Evolutionary conservation across 2,797 vertebrate species (phyloP).

Genomic region (Pipistrellus kuhlii): DNA sequence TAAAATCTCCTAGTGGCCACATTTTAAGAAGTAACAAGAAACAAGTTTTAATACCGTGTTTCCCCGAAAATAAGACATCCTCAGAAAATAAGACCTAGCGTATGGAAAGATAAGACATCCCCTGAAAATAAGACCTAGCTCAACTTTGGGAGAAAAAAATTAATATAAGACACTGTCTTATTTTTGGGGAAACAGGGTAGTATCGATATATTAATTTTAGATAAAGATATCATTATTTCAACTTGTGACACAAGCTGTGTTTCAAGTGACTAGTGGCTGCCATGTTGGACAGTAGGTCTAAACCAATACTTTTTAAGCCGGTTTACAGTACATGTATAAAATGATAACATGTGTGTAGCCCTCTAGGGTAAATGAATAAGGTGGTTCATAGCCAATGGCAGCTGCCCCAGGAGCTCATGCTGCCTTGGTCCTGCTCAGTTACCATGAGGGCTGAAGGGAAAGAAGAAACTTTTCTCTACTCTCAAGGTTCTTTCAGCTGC

Average conservation of each 20-base stretch:
- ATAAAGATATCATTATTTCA: neutral
- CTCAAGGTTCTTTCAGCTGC: neutral
- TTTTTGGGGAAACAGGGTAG: no score
- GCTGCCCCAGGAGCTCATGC: neutral
- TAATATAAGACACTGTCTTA: no score
- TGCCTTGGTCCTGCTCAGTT: neutral
- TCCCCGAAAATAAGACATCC: no score
- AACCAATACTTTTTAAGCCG: neutral
- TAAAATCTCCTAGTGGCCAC: neutral
- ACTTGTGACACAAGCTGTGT: neutral
- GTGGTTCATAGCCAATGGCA: neutral
- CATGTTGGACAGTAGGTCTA: neutral
- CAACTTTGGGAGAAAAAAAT: no score
- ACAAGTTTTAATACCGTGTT: neutral
- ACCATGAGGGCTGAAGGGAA: neutral
- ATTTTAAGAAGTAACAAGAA: constrained; percentile 29
- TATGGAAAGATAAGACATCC: no score
- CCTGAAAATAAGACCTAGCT: no score
- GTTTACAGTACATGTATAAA: neutral
- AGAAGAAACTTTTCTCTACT: neutral
- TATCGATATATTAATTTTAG: constrained; percentile 24
- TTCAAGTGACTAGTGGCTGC: neutral
- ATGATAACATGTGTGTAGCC: neutral
- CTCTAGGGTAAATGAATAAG: neutral
- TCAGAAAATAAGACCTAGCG: no score